A percentile compares a stretch with the other conserved stretches of the same genome.
These are phyloP conservation scores for Amiota communis DNA, from an alignment of 2,888 invertebrate genomes.

Conservation along the genomic window DNA sequence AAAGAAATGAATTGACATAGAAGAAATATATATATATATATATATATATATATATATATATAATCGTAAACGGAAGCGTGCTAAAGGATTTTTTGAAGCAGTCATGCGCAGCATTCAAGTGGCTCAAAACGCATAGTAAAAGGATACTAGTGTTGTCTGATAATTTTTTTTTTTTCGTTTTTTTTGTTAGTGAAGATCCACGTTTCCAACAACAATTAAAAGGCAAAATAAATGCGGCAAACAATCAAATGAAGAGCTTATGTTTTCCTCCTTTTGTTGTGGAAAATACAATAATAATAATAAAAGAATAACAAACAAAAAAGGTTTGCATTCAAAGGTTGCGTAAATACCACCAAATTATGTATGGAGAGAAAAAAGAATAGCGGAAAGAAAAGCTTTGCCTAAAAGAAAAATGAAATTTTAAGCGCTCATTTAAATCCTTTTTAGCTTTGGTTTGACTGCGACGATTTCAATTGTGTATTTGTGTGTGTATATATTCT, in stretches of 20 bases:
- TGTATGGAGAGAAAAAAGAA: conserved; percentile 45
- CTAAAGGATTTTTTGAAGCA: conserved; percentile 6
- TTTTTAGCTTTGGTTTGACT: conserved; percentile 42
- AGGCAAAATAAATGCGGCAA: conserved; percentile 39
- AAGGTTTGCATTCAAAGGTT: conserved; percentile 53
- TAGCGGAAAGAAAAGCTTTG: conserved; percentile 34
- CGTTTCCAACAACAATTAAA: conserved; percentile 55
- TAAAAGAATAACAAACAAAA: conserved; percentile 39
- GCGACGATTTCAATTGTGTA: background rate
- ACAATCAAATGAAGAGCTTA: conserved; percentile 56
- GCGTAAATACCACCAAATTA: conserved; percentile 42
- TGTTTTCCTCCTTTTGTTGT: conserved; percentile 48
- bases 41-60: too few relatives aligned
- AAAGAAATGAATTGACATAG: background rate
- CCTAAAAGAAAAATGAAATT: conserved; percentile 51
- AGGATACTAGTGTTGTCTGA: too few relatives aligned
- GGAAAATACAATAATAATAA: conserved; percentile 45
- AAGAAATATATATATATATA: too few relatives aligned
- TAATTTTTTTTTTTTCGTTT: too few relatives aligned
- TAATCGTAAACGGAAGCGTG: conserved; percentile 27
- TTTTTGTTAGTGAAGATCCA: too few relatives aligned
- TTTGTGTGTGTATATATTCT: background rate
- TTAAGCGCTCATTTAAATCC: conserved; percentile 54
- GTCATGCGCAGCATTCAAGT: conserved; percentile 49
- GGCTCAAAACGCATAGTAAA: conserved; percentile 39